Conservation (phyloP, 2,888 invertebrate species). For the Sinelater perroti region DNA sequence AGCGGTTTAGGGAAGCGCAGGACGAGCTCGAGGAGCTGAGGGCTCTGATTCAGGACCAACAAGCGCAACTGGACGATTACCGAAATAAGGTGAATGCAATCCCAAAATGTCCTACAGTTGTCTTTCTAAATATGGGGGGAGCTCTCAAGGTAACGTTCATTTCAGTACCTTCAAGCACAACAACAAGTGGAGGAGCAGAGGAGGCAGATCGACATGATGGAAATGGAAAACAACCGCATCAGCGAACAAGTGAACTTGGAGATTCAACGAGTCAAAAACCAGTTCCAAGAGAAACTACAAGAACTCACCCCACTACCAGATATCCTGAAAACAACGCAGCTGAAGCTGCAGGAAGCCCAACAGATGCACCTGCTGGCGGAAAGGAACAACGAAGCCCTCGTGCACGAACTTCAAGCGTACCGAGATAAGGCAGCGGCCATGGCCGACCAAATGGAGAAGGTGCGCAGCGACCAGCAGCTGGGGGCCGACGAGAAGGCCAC, state of each 20-base stretch:
- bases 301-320: constrained; percentile 76
- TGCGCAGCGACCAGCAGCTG: constrained; percentile 64
- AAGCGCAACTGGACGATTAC: constrained; percentile 73
- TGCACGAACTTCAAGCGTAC: constrained; percentile 69
- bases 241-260: constrained; percentile 77
- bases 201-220: constrained; percentile 74
- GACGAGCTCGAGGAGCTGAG: constrained; percentile 69
- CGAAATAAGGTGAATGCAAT: constrained; percentile 67
- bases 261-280: constrained; percentile 73
- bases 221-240: constrained; percentile 75
- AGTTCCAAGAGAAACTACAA: constrained; percentile 77
- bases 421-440: constrained; percentile 64
- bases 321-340: constrained; percentile 72
- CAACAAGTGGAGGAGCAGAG: constrained; percentile 76
- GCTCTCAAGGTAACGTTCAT: background rate
- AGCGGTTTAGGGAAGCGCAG: constrained; percentile 65
- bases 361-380: constrained; percentile 73
- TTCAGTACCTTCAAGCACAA: constrained; percentile 72
- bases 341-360: constrained; percentile 73
- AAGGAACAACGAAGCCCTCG: constrained; percentile 71
- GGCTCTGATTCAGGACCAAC: constrained; percentile 71
- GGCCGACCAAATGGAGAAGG: constrained; percentile 63
- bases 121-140: too few species aligned
- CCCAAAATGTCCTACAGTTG: background rate
- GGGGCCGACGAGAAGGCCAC: constrained; percentile 61